Base-by-base conservation (phyloP, 2,797 vertebrate species). In the Alectoris magna region DNA sequence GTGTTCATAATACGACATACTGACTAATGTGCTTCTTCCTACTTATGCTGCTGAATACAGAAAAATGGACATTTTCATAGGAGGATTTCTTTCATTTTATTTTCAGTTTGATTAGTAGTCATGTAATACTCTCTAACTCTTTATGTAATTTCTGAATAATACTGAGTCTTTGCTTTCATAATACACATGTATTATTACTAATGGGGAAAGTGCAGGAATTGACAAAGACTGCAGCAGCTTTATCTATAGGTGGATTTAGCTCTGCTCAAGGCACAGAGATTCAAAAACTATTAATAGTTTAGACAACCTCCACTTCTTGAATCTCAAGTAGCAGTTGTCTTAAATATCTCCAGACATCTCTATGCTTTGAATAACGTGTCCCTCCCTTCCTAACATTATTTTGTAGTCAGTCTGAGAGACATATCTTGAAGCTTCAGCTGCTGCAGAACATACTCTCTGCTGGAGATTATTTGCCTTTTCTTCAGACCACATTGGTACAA, bases 331-430 rank as follows among this genome's bases (percentile, higher is more conserved):
- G 19, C 6, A 84, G 19, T 36, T 38, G 9, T 63, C 23, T 56
- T 73, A n/a, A 19, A 31, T 71, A 69, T 15, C 14, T 53, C 34
- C 34, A 23, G 11, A 86, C 62, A 53, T 41, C 4, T 56, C 12
- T 1, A 0, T 1, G 39, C 36, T 81, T 34, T 26, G 1, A 60
- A 71, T 44, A 26, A 88, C 36, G 2, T 7, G 48, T 3, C 3
- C 2, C 2, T 69, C 73, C 44, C 22, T 60, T 72, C 24, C 5
- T 73, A 70, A 68, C 3, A 11, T 9, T 53, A 44, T 21, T 44
- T 83, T 71, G 51, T 55, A 14, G 27, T 53, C 48, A 73, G 22
- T 18, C 5, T 84, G 81, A 72, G 39, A 55, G 15, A 70, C 12
- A 41, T 3, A 2, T 36, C 22, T 59, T 49, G 26, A 81, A 41